Evolutionary conservation across 2,888 invertebrate species (phyloP).

Genomic region (Oscheius sp.): DNA sequence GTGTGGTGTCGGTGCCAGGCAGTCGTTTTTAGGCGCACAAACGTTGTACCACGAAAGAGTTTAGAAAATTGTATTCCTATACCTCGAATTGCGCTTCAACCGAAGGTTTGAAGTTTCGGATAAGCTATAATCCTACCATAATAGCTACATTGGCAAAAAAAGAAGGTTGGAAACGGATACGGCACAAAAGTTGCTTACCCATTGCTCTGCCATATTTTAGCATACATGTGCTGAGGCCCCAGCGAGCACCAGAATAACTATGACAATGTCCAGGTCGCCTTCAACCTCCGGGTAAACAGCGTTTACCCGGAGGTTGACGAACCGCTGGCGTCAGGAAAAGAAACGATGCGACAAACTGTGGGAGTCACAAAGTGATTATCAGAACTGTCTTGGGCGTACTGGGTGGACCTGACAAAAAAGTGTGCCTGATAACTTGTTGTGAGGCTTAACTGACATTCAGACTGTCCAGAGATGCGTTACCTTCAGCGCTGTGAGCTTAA

Average conservation of each 20-base stretch:
- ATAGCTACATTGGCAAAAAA: too few species aligned
- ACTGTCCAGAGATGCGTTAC: too few species aligned
- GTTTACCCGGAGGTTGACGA: not conserved
- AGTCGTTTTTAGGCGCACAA: not conserved
- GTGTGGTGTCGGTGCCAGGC: too few species aligned
- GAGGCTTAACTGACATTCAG: too few species aligned
- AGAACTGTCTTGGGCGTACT: not conserved
- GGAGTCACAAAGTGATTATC: slow-evolving; percentile 5
- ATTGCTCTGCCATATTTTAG: slow-evolving; percentile 12
- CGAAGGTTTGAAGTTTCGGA: too few species aligned
- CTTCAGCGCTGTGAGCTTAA: too few species aligned
- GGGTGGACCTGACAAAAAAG: too few species aligned
- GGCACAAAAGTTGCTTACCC: not conserved
- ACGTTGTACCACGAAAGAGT: not conserved
- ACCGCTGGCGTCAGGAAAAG: not conserved
- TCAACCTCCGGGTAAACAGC: not conserved
- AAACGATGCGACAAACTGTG: not conserved
- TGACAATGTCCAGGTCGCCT: not conserved
- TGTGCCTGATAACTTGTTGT: too few species aligned
- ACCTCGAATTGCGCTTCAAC: not conserved
- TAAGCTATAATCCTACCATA: too few species aligned
- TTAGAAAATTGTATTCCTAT: not conserved
- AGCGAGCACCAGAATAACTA: slow-evolving; percentile 17
- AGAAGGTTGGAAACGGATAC: too few species aligned
- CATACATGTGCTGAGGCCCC: slow-evolving; percentile 26